A percentile compares a stretch with the other conserved stretches of the same genome.
Conservation (phyloP, 2,113 vertebrate species). For the Oxyura jamaicensis region DNA sequence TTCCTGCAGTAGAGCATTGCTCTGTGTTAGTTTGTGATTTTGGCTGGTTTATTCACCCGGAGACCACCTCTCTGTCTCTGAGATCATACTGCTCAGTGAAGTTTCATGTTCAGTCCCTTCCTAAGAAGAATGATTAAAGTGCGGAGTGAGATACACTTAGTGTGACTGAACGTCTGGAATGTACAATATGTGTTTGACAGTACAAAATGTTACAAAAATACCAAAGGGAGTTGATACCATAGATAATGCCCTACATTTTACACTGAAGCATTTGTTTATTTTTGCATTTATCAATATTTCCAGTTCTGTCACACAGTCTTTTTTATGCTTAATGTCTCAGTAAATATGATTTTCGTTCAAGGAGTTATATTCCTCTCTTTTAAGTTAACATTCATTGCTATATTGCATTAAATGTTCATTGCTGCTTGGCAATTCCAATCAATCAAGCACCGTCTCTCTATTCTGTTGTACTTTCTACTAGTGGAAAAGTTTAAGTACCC, state of each 20-base stretch:
- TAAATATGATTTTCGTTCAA: slow-evolving; percentile 42
- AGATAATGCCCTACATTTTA: background rate
- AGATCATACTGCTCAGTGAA: background rate
- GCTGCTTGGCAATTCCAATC: slow-evolving; percentile 56
- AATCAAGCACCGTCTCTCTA: slow-evolving; percentile 36
- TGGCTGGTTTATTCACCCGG: background rate
- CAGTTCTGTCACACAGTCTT: background rate
- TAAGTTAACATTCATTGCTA: slow-evolving; percentile 31
- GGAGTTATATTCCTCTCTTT: slow-evolving; percentile 35
- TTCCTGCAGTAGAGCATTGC: background rate
- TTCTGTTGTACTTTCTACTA: slow-evolving; percentile 9
- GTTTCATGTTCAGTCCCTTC: background rate
- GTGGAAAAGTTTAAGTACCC: slow-evolving; percentile 25
- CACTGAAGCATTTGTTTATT: background rate
- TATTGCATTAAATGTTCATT: slow-evolving; percentile 32
- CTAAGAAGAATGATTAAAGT: background rate
- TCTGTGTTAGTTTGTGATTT: background rate
- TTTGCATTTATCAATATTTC: slow-evolving; percentile 24
- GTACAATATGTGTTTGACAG: background rate
- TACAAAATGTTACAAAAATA: background rate
- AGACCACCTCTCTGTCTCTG: background rate
- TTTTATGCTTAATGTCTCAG: slow-evolving; percentile 39
- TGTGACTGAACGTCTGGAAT: background rate
- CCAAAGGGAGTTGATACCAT: background rate
- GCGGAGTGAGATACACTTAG: background rate